Evolutionary conservation across 1,140 invertebrate genomes (phyloP), one percentile per base, ranked within the genome.

Genomic region (Pantala flavescens): DNA sequence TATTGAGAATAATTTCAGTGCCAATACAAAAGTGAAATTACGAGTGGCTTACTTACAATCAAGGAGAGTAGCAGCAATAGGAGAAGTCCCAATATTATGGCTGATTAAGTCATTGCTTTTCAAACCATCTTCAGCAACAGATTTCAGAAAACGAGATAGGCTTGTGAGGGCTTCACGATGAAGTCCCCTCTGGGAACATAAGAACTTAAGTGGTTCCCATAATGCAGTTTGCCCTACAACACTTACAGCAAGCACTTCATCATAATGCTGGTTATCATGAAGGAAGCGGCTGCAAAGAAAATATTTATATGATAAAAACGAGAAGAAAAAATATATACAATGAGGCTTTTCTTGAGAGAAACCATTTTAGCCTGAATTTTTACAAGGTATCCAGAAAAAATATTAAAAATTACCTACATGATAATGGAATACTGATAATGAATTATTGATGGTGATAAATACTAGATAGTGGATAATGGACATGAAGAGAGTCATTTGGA

Each of bases 211-310:
- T 75, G 88, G 83, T 77, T 86, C 84, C 87, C 87, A 89, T 21
- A 88, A 83, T 75, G 85, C 85, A n/a, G 87, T 85, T 84, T 88
- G 85, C 79, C 85, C 84, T 78, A 86, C 84, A 23, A 91, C 85
- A 79, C 86, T 87, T 24, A 92, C 85, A 43, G 88, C 89, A 78
- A 88, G 80, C 42, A 87, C 83, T 81, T 91, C 89, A 81, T 90
- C 88, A 78, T 91, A 91, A 81, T 87, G 87, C 75, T 85, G 86
- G 82, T 90, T 90, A 76, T 87, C 87, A 55, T 86, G 83, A 75
- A 91, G 81, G 82, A 91, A 90, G 74, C 88, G 84, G 80, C 89
- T 90, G 75, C 16, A 82, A 80, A 77, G 77, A 74, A 80, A 81
- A n/a, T n/a, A n/a, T 36, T 36, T 36, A 9, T 5, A 36, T 36